Evolutionary conservation across 2,888 invertebrate genomes (phyloP), one percentile per base, ranked within the genome.

Genomic region (Candidula unifasciata): DNA sequence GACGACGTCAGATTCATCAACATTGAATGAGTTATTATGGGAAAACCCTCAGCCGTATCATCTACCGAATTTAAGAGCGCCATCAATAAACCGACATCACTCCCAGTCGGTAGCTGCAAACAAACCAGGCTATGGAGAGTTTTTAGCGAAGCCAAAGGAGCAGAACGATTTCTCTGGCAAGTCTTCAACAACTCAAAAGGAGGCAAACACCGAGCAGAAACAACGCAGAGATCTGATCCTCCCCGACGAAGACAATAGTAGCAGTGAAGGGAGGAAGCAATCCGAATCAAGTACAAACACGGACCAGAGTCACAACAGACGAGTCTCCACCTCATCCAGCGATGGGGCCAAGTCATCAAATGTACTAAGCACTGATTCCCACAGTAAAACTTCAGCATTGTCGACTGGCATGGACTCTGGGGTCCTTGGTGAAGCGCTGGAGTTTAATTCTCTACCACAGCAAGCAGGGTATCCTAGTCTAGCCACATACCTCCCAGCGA

Each of bases 231-330:
- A 90, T 71, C 80, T 92, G 8, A 90, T 92, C 33, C 79, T 90
- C n/a, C 90, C 90, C 13, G 91, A 91, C 64, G 90, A 91, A 24
- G 91, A 90, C 30, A 89, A 90, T 3, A 24, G 64, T 24, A 21
- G 13, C 37, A 44, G 8, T 1, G 16, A 33, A 33, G 57, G 69
- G 0, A 54, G 44, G 13, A 79, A 79, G 24, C 73, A 82, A 30
- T 27, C 60, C 3, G 3, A n/a, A 1, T n/a, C 21, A 3, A 21
- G 27, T 6, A 8, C 1, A 24, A 16, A 52, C 2, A 73, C 27
- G 21, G 37, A 60, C 64, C 74, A 10, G 1, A 27, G n/a, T 5
- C n/a, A 44, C 16, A 82, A 54, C 33, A 33, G 64, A 16, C 21
- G 33, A 3, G 18, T 69, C 18, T 79, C 64, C 0, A 33, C 33